Percentiles rank a stretch among this genome's conserved stretches.
Evolutionary conservation across 2,797 vertebrate species (phyloP).

Genomic region (Aphelocoma californica): DNA sequence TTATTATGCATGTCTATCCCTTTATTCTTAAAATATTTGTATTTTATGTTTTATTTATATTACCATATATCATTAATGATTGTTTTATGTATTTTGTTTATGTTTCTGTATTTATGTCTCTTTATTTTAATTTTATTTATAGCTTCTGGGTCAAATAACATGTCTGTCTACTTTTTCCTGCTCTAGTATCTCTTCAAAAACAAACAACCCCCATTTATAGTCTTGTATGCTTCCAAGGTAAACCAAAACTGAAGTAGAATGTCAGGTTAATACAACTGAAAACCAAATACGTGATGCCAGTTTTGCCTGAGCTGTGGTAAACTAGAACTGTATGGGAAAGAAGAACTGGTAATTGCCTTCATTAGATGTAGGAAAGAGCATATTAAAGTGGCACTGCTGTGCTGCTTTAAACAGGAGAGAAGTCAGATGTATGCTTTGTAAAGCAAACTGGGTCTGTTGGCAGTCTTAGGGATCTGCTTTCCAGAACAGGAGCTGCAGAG

Average conservation of each 20-base stretch:
- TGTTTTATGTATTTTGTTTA: neutral
- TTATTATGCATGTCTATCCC: neutral
- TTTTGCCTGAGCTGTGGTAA: neutral
- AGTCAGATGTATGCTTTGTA: neutral
- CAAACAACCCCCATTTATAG: neutral
- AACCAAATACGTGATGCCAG: neutral
- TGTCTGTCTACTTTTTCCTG: neutral
- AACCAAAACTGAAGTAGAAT: neutral
- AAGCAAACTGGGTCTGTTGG: neutral
- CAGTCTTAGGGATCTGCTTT: neutral
- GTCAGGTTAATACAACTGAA: neutral
- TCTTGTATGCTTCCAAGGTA: fast-evolving
- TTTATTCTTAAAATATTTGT: neutral
- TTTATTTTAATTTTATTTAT: neutral
- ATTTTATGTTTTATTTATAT: neutral
- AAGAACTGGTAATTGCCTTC: neutral
- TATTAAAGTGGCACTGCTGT: neutral
- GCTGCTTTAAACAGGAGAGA: neutral
- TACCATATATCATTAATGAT: neutral
- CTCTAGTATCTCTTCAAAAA: neutral
- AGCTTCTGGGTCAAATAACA: neutral
- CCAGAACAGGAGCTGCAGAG: neutral
- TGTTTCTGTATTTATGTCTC: neutral
- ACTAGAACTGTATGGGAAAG: neutral
- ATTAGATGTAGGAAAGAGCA: neutral